phyloP scores from a whole-genome alignment of 92 coral and sea anemone genomes.

The Nematostella vectensis region DNA sequence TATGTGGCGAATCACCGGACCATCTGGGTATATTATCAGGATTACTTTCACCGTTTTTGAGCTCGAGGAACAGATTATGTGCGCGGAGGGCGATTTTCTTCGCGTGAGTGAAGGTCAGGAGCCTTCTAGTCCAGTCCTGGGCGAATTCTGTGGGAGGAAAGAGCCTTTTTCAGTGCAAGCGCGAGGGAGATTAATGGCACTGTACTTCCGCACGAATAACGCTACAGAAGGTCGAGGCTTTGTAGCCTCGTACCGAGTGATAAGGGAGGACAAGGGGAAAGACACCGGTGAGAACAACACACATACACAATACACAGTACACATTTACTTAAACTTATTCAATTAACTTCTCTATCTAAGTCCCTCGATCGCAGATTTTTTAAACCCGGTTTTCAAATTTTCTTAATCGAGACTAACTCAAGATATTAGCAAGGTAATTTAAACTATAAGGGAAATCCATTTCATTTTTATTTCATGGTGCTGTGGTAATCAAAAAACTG shows the following conservation, averaged over 20 bases:
- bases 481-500: too few relatives aligned
- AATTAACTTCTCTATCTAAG: too few relatives aligned
- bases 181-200: slow-evolving; percentile 13
- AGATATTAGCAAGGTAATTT: too few relatives aligned
- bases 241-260: slow-evolving; percentile 5
- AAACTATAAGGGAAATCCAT: too few relatives aligned
- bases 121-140: slow-evolving; percentile 17
- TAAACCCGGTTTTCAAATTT: too few relatives aligned
- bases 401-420: too few relatives aligned
- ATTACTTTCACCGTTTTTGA: slow-evolving; percentile 44
- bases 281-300: too few relatives aligned
- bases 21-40: slow-evolving; percentile 18
- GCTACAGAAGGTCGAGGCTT: slow-evolving; percentile 25
- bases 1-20: slow-evolving; percentile 43
- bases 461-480: too few relatives aligned
- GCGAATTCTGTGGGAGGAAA: slow-evolving; percentile 29
- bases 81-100: slow-evolving; percentile 22
- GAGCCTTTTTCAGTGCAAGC: slow-evolving; percentile 9
- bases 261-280: too few relatives aligned
- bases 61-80: slow-evolving; percentile 27
- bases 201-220: slow-evolving; percentile 28
- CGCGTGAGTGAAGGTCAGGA: slow-evolving; percentile 24
- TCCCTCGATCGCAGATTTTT: too few relatives aligned
- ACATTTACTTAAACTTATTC: too few relatives aligned
- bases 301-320: too few relatives aligned